Base-by-base conservation (phyloP, 2,113 vertebrate genomes). In the Festucalex cinctus region DNA sequence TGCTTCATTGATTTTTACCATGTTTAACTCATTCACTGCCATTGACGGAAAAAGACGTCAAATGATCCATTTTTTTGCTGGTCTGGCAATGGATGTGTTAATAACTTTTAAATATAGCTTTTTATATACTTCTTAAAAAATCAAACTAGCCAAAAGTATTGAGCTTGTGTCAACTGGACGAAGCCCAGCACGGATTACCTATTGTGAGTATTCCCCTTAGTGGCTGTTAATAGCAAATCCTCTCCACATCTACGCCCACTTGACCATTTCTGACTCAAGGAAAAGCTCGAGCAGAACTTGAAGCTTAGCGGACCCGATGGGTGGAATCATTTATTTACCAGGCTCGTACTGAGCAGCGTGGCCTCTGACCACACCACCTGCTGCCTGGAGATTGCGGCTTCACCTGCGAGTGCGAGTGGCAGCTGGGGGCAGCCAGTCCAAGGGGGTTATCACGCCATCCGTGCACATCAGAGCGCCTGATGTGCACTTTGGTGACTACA, bases 251-350 rank as follows among this genome's bases (percentile, higher is more conserved):
- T 16, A 28, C 19, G 28, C 63, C 63, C 44, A 48, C 44, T 65
- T 49, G 22, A 5, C 22, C 12, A 54, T 54, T 2, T 54, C 22
- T 54, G 51, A 54, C 24, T 54, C 22, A 26, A 26, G 51, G 51
- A 51, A 51, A 51, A 8, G 20, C 1, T 58, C 57, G 43, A 61
- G 35, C 35, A 41, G 44, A 69, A 56, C 62, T 66, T 46, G 74
- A 73, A 56, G 77, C 72, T 69, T 19, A 76, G 80, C 61, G 1
- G 59, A 22, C 73, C 69, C 63, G 81, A 82, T 73, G 74, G 74
- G 74, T 75, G 63, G 71, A 78, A 85, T 84, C 53, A 74, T 85
- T 87, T 86, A 80, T 85, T 83, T 81, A 87, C 56, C 0, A 26
- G 49, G 66, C 66, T 74, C 72, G 22, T 17, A 24, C 61, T 59